A percentile compares a stretch with the other conserved stretches of the same genome.
Conservation (phyloP, 2,113 vertebrate genomes). For the Semnopithecus entellus region DNA sequence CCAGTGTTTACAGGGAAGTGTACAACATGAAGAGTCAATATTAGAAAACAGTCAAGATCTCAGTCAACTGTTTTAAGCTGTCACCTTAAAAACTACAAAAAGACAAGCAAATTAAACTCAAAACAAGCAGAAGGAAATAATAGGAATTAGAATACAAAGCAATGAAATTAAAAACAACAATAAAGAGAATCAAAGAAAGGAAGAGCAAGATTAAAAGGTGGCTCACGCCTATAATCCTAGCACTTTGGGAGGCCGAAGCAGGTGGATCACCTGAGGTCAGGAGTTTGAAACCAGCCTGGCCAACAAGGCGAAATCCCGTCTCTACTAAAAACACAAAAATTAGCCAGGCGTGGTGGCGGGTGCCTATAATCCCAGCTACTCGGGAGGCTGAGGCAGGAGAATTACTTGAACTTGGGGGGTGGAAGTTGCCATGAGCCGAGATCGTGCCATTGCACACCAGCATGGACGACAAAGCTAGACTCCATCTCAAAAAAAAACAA, state of each 20-base stretch:
- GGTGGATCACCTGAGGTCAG: no score
- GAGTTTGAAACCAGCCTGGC: no score
- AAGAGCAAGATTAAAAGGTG: neutral
- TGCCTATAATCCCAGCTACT: neutral
- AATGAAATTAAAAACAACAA: neutral
- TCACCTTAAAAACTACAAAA: neutral
- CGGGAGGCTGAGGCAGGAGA: no score
- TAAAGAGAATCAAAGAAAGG: neutral
- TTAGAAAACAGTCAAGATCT: neutral
- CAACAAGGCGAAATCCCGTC: no score
- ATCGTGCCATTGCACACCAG: no score
- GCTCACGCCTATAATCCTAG: no score
- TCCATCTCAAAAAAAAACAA: no score
- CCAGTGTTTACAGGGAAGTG: neutral
- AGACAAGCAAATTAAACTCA: neutral
- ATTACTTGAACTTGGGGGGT: no score
- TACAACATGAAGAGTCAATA: neutral
- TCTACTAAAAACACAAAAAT: no score
- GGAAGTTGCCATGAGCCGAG: no score
- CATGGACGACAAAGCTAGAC: accelerated
- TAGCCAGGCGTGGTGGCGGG: neutral
- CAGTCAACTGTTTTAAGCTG: neutral
- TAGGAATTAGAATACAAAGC: neutral
- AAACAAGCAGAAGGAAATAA: neutral
- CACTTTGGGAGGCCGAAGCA: no score